A percentile compares a stretch with the other conserved stretches of the same genome.
Evolutionary conservation across 2,113 vertebrate genomes (phyloP).

Genomic region (Grallaria varia): DNA sequence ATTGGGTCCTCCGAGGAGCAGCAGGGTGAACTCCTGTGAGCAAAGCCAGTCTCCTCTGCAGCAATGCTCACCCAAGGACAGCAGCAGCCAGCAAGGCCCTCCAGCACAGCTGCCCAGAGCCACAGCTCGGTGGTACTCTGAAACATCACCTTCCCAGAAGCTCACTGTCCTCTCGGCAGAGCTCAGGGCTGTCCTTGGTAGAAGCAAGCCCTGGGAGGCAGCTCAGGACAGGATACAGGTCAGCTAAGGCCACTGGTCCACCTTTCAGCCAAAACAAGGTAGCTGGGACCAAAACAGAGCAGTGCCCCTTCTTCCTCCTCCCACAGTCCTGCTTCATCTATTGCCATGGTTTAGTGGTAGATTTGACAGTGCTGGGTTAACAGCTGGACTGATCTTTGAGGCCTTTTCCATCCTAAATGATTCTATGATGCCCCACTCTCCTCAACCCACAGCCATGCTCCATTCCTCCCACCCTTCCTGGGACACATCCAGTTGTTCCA

Average conservation of each 20-base stretch:
- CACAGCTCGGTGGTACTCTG: rapidly evolving
- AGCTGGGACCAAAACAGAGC: background rate
- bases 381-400: background rate
- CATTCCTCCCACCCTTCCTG: background rate
- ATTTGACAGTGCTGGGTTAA: background rate
- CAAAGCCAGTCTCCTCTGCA: background rate
- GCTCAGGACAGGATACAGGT: background rate
- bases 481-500: background rate
- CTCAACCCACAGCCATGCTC: rapidly evolving
- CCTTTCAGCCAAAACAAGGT: background rate
- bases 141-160: background rate
- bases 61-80: rapidly evolving
- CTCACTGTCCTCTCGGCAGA: rapidly evolving
- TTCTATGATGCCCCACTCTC: background rate
- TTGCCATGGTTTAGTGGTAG: background rate
- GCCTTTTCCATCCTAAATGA: background rate
- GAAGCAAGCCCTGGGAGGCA: background rate
- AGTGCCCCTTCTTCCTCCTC: background rate
- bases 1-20: background rate
- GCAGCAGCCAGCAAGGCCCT: background rate
- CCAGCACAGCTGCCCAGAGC: background rate
- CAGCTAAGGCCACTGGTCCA: background rate
- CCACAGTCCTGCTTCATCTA: rapidly evolving
- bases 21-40: background rate
- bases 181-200: background rate